Evolutionary conservation across 2,113 vertebrate species (phyloP).

Genomic region (Ophiodon elongatus): DNA sequence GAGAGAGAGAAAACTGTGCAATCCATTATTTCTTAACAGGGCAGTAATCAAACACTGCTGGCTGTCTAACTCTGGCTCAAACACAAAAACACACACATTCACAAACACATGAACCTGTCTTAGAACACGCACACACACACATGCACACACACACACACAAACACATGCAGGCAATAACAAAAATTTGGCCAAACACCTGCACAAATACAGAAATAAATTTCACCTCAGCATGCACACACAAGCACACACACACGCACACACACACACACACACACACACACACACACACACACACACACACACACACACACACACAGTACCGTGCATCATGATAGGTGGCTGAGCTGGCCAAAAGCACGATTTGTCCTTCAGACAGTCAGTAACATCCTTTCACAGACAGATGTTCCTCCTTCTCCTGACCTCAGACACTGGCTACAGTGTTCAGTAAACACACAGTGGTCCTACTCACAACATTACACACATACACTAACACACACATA

Average conservation of each 20-base stretch:
- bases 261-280: constrained; percentile 14
- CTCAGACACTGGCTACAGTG: constrained; percentile 29
- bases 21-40: constrained; percentile 72
- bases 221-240: background rate
- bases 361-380: constrained; percentile 59
- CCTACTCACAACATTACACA: background rate
- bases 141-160: background rate
- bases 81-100: constrained; percentile 16
- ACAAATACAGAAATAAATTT: constrained; percentile 28
- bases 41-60: constrained; percentile 65
- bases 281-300: constrained; percentile 26
- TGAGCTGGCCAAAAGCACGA: constrained; percentile 41
- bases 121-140: constrained; percentile 7
- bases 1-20: constrained; percentile 67
- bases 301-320: constrained; percentile 10
- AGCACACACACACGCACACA: background rate
- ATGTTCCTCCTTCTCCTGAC: constrained; percentile 64
- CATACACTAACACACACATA: background rate
- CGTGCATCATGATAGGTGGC: background rate
- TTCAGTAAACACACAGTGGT: constrained; percentile 25
- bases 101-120: background rate
- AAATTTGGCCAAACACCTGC: constrained; percentile 25
- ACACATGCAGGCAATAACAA: constrained; percentile 11
- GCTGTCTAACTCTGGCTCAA: constrained; percentile 19
- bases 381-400: constrained; percentile 46